Base-by-base conservation (phyloP, 2,888 invertebrate genomes). In the Acronicta alni region DNA sequence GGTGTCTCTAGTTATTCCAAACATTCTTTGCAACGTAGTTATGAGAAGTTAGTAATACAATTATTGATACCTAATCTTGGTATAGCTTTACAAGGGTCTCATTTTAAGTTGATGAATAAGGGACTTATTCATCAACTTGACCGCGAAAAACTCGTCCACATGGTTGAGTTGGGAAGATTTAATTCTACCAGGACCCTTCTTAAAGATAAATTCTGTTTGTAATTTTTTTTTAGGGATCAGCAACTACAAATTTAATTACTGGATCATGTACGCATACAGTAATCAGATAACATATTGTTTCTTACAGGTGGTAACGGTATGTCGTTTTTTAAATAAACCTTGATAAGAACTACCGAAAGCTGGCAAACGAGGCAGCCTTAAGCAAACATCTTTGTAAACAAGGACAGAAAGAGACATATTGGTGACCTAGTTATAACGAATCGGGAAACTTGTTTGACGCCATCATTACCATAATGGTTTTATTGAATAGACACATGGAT, bases 331-430 rank as follows among this genome's bases (percentile, higher is more conserved):
- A n/a, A 26, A 43, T 16, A 7, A 63, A 15, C 38, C 17, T 46
- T 35, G 1, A 10, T 18, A 9, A 32, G 9, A 37, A 10, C 18
- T 16, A 64, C 32, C 49, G 55, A 46, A 15, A 56, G 32, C 37
- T 12, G 51, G 44, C 6, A 30, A 46, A 53, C 54, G 43, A 61
- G 39, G 51, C 51, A 47, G 32, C 9, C 42, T 16, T 41, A 41
- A 47, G 41, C 51, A 73, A 67, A 68, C 15, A 47, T 38, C 43
- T 73, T 39, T 55, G 38, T 37, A 68, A 62, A 69, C 41, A 60
- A 53, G 38, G 20, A 71, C 38, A 32, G 10, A 1, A 2, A 35
- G 43, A 18, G 20, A 18, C 32, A 30, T 32, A 46, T 38, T 41
- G 37, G 8, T 43, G 55, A 55, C 69, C 51, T 62, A 69, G 51